A percentile compares a stretch with the other conserved stretches of the same genome.
phyloP scores from a whole-genome alignment of 2,797 vertebrate genomes.

The Peromyscus eremicus region DNA sequence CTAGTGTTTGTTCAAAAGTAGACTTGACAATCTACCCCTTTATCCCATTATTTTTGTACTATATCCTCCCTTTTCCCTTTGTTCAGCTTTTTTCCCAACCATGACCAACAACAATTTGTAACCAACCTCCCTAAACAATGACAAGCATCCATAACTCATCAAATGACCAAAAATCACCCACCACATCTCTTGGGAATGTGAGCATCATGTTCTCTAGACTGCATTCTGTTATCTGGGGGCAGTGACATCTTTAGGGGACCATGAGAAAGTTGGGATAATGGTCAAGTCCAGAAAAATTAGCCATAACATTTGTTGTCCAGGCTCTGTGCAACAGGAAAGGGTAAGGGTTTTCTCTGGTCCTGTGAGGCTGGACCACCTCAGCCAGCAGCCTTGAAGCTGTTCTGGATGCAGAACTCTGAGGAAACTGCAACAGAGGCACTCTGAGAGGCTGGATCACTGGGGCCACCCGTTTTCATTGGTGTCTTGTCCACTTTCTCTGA shows the following conservation, averaged over 20 bases:
- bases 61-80: no score
- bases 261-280: not conserved
- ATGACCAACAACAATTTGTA: no score
- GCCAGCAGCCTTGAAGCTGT: not conserved
- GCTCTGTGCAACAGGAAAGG: not conserved
- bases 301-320: not conserved
- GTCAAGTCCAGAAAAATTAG: not conserved
- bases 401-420: not conserved
- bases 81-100: no score
- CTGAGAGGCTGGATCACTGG: not conserved
- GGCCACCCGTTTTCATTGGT: not conserved
- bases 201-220: not conserved
- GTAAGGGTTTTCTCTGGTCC: not conserved
- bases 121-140: no score
- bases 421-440: no score
- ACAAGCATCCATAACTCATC: no score
- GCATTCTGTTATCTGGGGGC: not conserved
- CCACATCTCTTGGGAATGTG: not conserved
- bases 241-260: not conserved
- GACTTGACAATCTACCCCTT: no score
- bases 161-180: no score
- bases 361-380: not conserved
- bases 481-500: not conserved
- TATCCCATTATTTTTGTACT: no score
- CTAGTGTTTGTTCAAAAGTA: no score